These are phyloP conservation scores for Strix aluco DNA, from an alignment of 2,113 vertebrate species.

Conservation along the genomic window DNA sequence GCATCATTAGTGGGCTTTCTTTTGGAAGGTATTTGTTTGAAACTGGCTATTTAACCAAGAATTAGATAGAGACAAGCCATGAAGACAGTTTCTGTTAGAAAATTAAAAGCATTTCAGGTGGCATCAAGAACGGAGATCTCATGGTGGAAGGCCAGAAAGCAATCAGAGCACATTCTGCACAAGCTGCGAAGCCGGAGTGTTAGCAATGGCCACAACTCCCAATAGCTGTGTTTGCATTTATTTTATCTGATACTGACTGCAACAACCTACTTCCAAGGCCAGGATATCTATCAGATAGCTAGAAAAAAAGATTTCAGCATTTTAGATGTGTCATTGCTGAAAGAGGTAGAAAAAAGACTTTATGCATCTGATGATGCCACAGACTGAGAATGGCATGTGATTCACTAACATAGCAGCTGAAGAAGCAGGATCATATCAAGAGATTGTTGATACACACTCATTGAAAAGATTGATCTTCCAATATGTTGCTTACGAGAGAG, in stretches of 20 bases:
- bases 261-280: background rate
- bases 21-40: background rate
- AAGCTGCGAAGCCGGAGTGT: background rate
- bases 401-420: background rate
- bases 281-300: background rate
- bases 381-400: background rate
- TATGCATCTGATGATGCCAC: background rate
- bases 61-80: background rate
- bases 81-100: background rate
- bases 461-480: background rate
- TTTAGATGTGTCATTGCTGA: background rate
- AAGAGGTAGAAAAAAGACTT: background rate
- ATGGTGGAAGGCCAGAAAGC: background rate
- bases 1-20: background rate
- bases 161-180: background rate
- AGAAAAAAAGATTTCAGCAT: background rate
- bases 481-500: background rate
- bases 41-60: background rate
- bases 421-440: background rate
- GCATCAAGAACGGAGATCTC: background rate
- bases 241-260: background rate
- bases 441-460: background rate
- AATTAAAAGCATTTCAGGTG: background rate
- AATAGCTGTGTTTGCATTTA: background rate
- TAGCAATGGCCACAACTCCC: background rate